Evolutionary conservation across 2,888 invertebrate genomes (phyloP), one percentile per base, ranked within the genome.

Genomic region (Euplagia quadripunctaria): DNA sequence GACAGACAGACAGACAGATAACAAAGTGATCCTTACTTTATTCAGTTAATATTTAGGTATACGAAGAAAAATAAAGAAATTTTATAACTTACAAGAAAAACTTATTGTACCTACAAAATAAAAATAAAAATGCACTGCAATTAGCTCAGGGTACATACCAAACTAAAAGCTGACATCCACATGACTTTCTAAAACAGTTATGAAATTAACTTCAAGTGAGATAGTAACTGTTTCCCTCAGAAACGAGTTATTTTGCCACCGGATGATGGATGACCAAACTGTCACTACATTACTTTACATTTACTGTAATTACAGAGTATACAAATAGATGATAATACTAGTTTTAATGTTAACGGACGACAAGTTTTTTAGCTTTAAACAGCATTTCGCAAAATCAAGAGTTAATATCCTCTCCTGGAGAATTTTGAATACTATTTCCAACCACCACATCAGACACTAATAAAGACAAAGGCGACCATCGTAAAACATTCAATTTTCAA

Each of bases 401-500:
- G 31, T 31, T 31, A 11, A 55, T 11, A 4, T n/a, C n/a, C 2
- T 55, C 20, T 58, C 20, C 12, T 12, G 20, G 12, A 5, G 20
- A 20, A n/a, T n/a, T n/a, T n/a, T n/a, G n/a, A 11, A 20, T 3
- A 12, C 11, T 11, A 4, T 58, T 20, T 4, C 12, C 0, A 31
- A 20, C 20, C 7, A 63, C 63, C 42, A 41, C 41, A 51, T 66
- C 46, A 17, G 5, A 31, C 66, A 46, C n/a, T 42, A 14, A 66
- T 16, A 17, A 65, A 58, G 17, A 43, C 46, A 17, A 65, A 71
- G 14, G 46, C 46, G 43, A 55, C 64, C 0, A 65, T 43, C 17
- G 16, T 9, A 61, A 51, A 43, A 73, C 41, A 66, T 72, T 61
- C 51, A 55, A 67, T 67, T 51, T 65, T 70, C 63, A 74, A 42